Evolutionary conservation across 2,888 invertebrate species (phyloP), one percentile per base, ranked within the genome.

Genomic region (Himalopsyche kuldschensis): DNA sequence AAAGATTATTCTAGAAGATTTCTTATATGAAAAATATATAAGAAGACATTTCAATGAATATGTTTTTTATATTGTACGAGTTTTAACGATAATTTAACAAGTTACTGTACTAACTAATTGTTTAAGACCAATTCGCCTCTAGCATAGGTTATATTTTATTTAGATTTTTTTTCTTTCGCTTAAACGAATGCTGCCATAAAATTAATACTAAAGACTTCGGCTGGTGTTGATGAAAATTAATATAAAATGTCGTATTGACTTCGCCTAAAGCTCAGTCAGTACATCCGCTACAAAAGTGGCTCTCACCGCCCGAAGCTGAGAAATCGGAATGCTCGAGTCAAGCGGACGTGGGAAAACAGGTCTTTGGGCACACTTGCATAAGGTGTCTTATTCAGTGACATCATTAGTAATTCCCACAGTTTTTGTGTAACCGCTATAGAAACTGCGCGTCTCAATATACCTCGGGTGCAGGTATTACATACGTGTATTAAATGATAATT

Each of bases 271-370:
- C 69, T 27, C 11, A 4, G 69, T 27, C 69, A 4, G 81, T 46
- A 81, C 80, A 83, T 78, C 81, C 82, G 80, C 84, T 85, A 77
- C 83, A 85, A 85, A 85, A 85, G 47, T 75, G 75, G 55, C 83
- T 80, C 82, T 80, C 84, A 85, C 84, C 32, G 80, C 55, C 46
- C 27, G 55, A 20, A 48, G 76, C 35, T 55, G 48, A 41, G 77
- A 75, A 75, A 77, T 78, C 47, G 80, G 69, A 69, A 69, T 69
- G 69, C 11, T 69, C 79, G 47, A 79, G 55, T 41, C 20, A 55
- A 20, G 75, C 82, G 75, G 46, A 82, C 85, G 82, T 85, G 85
- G 79, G 85, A 85, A 81, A 80, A 84, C 79, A 69, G 75, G 32
- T 80, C 84, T 84, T 81, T 82, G 24, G 75, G 84, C 76, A 77